Conservation (phyloP, 1,140 invertebrate species). For the Steinernema feltiae region DNA sequence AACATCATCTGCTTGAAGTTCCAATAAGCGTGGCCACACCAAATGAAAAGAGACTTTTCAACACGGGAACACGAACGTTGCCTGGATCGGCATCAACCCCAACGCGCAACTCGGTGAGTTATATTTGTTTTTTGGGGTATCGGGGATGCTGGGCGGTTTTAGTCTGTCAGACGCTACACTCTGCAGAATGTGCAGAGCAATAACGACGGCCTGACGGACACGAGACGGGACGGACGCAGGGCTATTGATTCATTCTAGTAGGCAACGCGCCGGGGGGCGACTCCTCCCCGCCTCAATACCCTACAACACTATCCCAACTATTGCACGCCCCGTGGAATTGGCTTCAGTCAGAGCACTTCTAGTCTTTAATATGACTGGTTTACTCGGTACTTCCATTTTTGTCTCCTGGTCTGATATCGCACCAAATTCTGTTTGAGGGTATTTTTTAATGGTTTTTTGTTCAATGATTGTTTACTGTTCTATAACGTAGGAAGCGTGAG, state of each 20-base stretch:
- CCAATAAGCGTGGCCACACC: not conserved
- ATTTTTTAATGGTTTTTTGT: too few relatives aligned
- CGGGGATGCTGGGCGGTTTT: not conserved
- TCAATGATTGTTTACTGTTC: too few relatives aligned
- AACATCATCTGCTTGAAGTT: not conserved
- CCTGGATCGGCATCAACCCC: constrained; percentile 1
- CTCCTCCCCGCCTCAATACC: constrained; percentile 7
- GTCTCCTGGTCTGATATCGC: not conserved
- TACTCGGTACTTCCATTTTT: not conserved
- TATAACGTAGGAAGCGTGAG: too few relatives aligned
- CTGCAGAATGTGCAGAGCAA: constrained; percentile 5
- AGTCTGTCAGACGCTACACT: not conserved
- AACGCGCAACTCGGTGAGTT: constrained; percentile 3
- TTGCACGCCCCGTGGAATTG: not conserved
- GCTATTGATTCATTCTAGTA: constrained; percentile 2
- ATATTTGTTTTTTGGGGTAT: not conserved
- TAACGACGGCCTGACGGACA: not conserved
- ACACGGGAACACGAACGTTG: not conserved
- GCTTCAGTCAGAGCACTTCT: not conserved
- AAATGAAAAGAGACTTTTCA: not conserved
- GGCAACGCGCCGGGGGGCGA: constrained; percentile 12
- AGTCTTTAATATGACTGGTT: not conserved
- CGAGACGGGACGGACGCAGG: constrained; percentile 2
- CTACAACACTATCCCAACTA: constrained; percentile 1
- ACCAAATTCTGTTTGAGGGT: too few relatives aligned